Evolutionary conservation across 2,888 invertebrate genomes (phyloP), one percentile per base, ranked within the genome.

Genomic region (Schrankia costaestrigalis): DNA sequence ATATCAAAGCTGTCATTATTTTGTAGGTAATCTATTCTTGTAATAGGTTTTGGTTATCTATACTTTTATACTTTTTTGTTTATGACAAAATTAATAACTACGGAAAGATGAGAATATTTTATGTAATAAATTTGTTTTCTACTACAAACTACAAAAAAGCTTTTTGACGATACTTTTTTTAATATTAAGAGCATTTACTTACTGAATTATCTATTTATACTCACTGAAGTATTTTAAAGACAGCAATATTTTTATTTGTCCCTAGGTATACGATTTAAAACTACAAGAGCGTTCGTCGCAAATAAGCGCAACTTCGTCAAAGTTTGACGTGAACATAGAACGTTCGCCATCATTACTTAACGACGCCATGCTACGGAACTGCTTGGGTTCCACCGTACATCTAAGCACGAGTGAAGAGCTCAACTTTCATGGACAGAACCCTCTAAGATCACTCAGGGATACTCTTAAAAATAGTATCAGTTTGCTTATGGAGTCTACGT

Each of bases 391-490:
- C 13, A 63, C 56, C 41, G 80, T 85, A 1, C 87, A 84, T 46
- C 44, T 87, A 14, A 82, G 78, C 32, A 74, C 76, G 0, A 86
- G 85, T 30, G 82, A 83, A 19, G 86, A 87, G 44, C 56, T 85
- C 11, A 74, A 76, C 54, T 35, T 84, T 11, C 66, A 50, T 2
- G 83, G 84, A 0, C 32, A 46, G 7, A 86, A 86, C 46, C 87
- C 86, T 0, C 53, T 88, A 26, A 62, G 76, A 2, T 81, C 86
- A 0, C 54, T 88, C 4, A 61, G 87, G n/a, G 87, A 87, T 13
- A 71, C 87, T 0, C 50, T 88, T 28, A 86, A 86, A 57, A 83
- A 87, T 36, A 85, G 85, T 38, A 86, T 87, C 44, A 82, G 76
- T 41, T 46, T 87, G 14, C 62, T 87, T 1, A 82, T 86, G 83